These are phyloP conservation scores for Solenodon paradoxus DNA, from an alignment of 2,113 vertebrate genomes.

Conservation along the genomic window DNA sequence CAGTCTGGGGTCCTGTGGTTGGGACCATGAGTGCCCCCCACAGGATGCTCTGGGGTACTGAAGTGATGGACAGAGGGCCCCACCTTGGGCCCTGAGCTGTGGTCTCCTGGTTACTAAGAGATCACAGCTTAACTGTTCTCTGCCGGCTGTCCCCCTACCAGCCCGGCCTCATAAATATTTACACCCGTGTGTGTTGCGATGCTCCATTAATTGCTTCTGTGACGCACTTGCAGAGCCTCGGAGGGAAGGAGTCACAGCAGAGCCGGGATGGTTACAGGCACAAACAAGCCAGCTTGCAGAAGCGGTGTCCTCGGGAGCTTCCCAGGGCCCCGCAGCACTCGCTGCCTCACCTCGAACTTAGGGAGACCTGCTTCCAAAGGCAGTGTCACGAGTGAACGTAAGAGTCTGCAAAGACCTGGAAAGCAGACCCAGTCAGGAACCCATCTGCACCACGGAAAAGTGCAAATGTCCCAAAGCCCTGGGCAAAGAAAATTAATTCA, in stretches of 20 bases:
- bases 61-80: neutral
- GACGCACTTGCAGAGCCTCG: constrained; percentile 58
- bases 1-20: neutral
- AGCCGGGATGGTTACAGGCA: neutral
- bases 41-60: no score
- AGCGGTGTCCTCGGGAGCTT: neutral
- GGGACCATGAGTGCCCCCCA: no score
- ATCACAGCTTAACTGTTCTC: neutral
- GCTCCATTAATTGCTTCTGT: constrained; percentile 64
- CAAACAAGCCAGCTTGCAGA: constrained; percentile 9
- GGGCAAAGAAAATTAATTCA: neutral
- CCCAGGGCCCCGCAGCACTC: constrained; percentile 18
- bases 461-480: no score
- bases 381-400: accelerated
- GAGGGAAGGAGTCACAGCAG: constrained; percentile 44
- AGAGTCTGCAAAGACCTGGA: accelerated
- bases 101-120: neutral
- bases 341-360: no score
- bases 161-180: constrained; percentile 74
- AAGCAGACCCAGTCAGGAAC: neutral
- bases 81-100: neutral
- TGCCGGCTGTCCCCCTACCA: neutral
- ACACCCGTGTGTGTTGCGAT: constrained; percentile 21
- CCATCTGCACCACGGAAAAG: no score
- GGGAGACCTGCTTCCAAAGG: neutral